These are phyloP conservation scores for Dryas iulia DNA, from an alignment of 1,140 invertebrate genomes.

Conservation along the genomic window DNA sequence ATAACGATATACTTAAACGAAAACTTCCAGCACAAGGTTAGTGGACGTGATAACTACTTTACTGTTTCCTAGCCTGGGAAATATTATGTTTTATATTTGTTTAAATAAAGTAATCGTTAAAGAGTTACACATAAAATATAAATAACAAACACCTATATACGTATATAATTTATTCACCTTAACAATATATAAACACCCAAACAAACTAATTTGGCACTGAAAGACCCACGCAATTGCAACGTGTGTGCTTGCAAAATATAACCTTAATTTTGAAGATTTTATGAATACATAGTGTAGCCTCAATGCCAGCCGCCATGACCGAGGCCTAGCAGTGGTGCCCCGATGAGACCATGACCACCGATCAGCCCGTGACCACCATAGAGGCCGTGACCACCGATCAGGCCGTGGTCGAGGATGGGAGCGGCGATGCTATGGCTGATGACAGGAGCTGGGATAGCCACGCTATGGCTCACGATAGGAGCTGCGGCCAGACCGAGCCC, in stretches of 20 bases:
- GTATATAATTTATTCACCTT: slow-evolving; percentile 30
- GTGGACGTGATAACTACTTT: background rate
- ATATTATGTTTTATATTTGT: background rate
- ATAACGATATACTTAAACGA: too few relatives aligned
- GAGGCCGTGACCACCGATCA: slow-evolving; percentile 47
- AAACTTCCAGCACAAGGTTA: too few relatives aligned
- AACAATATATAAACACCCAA: slow-evolving; percentile 25
- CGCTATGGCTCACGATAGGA: slow-evolving; percentile 36
- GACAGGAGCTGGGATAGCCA: slow-evolving; percentile 42
- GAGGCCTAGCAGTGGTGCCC: slow-evolving; percentile 38
- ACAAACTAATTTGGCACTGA: slow-evolving; percentile 48
- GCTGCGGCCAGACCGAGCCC: slow-evolving; percentile 38
- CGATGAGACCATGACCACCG: slow-evolving; percentile 42
- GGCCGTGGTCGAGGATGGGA: slow-evolving; percentile 42
- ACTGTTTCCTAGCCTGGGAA: background rate
- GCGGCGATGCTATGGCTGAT: slow-evolving; percentile 49
- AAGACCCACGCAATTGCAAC: slow-evolving; percentile 16
- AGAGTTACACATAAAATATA: background rate
- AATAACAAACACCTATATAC: slow-evolving; percentile 5
- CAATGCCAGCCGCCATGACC: slow-evolving; percentile 52
- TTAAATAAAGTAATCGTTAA: background rate
- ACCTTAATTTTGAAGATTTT: slow-evolving; percentile 6
- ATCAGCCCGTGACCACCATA: slow-evolving; percentile 42
- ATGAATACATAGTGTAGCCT: slow-evolving; percentile 7
- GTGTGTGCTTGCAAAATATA: slow-evolving; percentile 1